Percentiles rank a stretch among this genome's conserved stretches.
Conservation (phyloP, 2,113 vertebrate species). For the Centrocercus urophasianus region DNA sequence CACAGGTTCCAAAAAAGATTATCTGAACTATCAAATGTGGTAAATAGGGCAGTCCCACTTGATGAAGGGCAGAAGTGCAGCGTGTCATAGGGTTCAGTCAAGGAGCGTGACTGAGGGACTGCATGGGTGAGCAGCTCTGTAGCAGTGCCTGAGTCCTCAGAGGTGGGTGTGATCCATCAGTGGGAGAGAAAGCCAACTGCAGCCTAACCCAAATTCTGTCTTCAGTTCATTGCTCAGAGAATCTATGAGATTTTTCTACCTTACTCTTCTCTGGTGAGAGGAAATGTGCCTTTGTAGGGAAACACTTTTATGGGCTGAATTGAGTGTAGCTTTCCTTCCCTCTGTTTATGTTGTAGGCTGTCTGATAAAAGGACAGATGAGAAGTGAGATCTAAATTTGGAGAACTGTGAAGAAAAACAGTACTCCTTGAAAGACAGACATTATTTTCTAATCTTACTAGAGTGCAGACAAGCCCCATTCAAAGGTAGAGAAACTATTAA, state of each 20-base stretch:
- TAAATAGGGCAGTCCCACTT: neutral
- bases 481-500: neutral
- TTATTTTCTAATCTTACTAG: neutral
- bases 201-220: neutral
- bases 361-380: neutral
- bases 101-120: accelerated
- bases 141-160: neutral
- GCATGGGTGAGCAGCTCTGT: neutral
- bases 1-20: neutral
- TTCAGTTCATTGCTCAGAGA: neutral
- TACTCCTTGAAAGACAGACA: neutral
- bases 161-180: neutral
- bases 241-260: neutral
- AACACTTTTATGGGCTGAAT: neutral
- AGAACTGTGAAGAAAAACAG: neutral
- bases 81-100: neutral
- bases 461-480: neutral
- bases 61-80: neutral
- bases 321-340: neutral
- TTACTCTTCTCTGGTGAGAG: neutral
- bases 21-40: neutral
- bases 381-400: neutral
- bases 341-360: neutral
- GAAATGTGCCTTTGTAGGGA: neutral
- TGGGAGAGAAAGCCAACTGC: neutral